Percentiles rank a stretch among this genome's conserved stretches.
Conservation (phyloP, 2,113 vertebrate species). For the Rhinichthys klamathensis region DNA sequence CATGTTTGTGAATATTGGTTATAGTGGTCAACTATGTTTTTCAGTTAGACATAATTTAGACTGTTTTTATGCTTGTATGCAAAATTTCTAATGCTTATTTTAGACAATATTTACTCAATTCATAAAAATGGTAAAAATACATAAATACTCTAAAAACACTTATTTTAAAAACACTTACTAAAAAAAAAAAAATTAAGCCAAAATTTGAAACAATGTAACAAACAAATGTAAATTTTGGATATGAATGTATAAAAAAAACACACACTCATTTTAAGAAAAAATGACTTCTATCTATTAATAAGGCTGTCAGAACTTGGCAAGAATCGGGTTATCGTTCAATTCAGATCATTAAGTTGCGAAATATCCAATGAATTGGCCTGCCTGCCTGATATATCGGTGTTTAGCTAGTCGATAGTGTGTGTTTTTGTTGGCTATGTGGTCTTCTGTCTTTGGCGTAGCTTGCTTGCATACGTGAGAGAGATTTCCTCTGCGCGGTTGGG, state of each 20-base stretch:
- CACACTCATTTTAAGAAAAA: background rate
- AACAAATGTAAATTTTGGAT: background rate
- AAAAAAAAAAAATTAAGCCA: too few species aligned
- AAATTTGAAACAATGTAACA: background rate
- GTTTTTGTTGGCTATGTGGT: background rate
- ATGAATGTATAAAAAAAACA: background rate
- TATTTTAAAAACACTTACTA: too few species aligned
- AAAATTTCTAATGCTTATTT: background rate
- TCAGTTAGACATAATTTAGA: background rate
- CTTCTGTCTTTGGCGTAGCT: background rate
- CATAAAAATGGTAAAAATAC: background rate
- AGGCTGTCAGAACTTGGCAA: background rate
- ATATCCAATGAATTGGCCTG: background rate
- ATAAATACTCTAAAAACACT: background rate
- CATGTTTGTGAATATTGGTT: background rate
- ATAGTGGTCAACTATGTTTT: background rate
- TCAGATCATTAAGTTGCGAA: background rate
- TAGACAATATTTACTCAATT: background rate
- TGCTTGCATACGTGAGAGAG: constrained; percentile 46
- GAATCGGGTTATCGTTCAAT: background rate
- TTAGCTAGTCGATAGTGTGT: background rate
- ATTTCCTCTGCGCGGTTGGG: constrained; percentile 49
- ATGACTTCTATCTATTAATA: background rate
- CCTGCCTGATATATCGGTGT: background rate
- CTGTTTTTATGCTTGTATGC: background rate